Base-by-base conservation (phyloP, 2,113 vertebrate species). In the Prionailurus bengalensis region DNA sequence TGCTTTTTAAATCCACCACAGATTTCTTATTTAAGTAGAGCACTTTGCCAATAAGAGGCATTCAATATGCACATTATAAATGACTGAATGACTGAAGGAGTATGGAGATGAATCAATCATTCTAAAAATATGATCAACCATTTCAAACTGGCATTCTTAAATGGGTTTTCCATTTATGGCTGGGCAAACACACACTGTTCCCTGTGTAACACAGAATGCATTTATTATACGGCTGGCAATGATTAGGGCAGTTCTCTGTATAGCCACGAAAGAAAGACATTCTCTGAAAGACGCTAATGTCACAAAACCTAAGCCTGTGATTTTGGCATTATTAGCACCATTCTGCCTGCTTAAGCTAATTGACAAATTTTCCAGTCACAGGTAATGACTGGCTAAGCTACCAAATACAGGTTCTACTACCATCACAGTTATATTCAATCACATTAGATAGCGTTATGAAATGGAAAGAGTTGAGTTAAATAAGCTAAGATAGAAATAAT, bases 121-220 rank as follows among this genome's bases (percentile, higher is more conserved):
- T 2, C 31, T 51, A 70, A 91, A 97, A 93, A 55, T 63, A 93
- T 31, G 33, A 82, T 66, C 74, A 65, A 21, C 27, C 16, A 74
- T 81, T 42, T 88, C 36, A 58, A 96, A 95, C 45, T 55, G 73
- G 11, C 51, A n/a, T 94, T 74, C n/a, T 93, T 95, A 33, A 92
- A 74, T 45, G 23, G 73, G 10, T 79, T 98, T 95, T 95, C 89
- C 87, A 82, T 65, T 82, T 80, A 93, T 61, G 58, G 33, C 27
- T 82, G 55, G 42, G 36, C n/a, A 91, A 96, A 71, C 17, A 85
- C 23, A 78, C 12, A 70, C 5, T 83, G 48, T 68, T 76, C 71
- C 55, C 17, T 51, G n/a, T 63, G 16, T 83, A 87, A 85, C 45
- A 88, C 39, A 82, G 27, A 89, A 83, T 71, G 14, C 17, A 45